phyloP scores from a whole-genome alignment of 2,113 vertebrate species.

The Pachyramphus minor region DNA sequence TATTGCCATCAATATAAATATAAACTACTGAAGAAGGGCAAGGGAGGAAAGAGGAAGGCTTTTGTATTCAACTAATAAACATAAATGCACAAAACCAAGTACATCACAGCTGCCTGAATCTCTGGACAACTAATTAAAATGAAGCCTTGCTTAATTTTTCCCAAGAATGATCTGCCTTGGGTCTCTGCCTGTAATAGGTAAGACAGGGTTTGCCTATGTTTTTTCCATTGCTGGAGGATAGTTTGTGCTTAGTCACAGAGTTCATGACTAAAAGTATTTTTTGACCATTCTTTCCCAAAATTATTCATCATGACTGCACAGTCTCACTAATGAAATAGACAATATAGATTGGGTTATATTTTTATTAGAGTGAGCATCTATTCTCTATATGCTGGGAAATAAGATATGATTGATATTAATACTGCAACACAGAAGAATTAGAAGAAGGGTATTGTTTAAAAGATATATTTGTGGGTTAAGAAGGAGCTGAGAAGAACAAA shows the following conservation, averaged over 20 bases:
- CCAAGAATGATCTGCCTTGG: slow-evolving; percentile 70
- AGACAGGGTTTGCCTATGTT: neutral
- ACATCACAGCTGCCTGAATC: slow-evolving; percentile 55
- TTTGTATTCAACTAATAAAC: slow-evolving; percentile 13
- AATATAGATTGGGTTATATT: neutral
- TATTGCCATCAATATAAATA: slow-evolving; percentile 27
- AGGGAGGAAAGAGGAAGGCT: neutral
- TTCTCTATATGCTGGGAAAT: neutral
- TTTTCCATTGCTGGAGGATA: slow-evolving; percentile 26
- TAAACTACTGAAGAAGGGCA: neutral
- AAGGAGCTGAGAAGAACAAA: neutral
- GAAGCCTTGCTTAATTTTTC: slow-evolving; percentile 74
- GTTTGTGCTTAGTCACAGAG: neutral
- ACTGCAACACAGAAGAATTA: neutral
- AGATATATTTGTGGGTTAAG: neutral
- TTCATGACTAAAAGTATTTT: neutral
- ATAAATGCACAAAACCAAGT: slow-evolving; percentile 67
- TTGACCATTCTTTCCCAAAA: neutral
- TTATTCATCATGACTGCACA: neutral
- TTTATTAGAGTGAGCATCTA: neutral
- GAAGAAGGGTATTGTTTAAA: accelerated
- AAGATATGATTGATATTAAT: neutral
- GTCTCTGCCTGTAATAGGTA: slow-evolving; percentile 64
- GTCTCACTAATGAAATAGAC: neutral
- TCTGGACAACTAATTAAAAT: slow-evolving; percentile 72